Evolutionary conservation across 2,113 vertebrate species (phyloP).

Genomic region (Potamarius usumacintae): DNA sequence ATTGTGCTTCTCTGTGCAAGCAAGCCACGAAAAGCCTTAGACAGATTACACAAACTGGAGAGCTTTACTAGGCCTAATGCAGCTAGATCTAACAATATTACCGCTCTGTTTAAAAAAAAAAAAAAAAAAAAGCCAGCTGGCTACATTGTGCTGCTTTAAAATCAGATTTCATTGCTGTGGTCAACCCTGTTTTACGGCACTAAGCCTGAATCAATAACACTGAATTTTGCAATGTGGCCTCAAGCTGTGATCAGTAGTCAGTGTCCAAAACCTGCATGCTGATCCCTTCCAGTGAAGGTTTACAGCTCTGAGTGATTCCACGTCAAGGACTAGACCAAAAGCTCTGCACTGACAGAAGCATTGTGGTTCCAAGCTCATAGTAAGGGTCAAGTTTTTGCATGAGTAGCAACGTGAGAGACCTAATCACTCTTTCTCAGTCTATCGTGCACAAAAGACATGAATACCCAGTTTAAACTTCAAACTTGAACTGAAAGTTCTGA

Average conservation of each 20-base stretch:
- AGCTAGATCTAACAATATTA: slow-evolving; percentile 37
- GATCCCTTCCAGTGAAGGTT: slow-evolving; percentile 21
- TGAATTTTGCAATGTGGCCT: slow-evolving; percentile 9
- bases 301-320: slow-evolving; percentile 1
- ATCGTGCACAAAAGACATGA: neutral
- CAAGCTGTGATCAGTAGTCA: slow-evolving; percentile 25
- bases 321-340: neutral
- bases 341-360: slow-evolving; percentile 19
- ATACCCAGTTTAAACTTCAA: neutral
- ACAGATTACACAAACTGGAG: slow-evolving; percentile 35
- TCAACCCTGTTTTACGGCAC: slow-evolving; percentile 16
- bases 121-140: slow-evolving; percentile 18
- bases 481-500: neutral
- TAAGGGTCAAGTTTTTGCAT: slow-evolving; percentile 13
- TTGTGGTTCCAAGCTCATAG: slow-evolving; percentile 6
- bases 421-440: neutral
- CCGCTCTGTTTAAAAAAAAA: neutral
- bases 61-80: slow-evolving; percentile 29
- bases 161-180: slow-evolving; percentile 32
- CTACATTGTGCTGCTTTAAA: slow-evolving; percentile 24
- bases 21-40: slow-evolving; percentile 24
- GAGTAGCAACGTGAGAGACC: slow-evolving; percentile 3
- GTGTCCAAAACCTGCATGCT: neutral
- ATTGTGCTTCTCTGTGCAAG: slow-evolving; percentile 35
- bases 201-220: slow-evolving; percentile 37